A percentile compares a stretch with the other conserved stretches of the same genome.
Conservation (phyloP, 2,113 vertebrate genomes). For the Pantherophis guttatus region DNA sequence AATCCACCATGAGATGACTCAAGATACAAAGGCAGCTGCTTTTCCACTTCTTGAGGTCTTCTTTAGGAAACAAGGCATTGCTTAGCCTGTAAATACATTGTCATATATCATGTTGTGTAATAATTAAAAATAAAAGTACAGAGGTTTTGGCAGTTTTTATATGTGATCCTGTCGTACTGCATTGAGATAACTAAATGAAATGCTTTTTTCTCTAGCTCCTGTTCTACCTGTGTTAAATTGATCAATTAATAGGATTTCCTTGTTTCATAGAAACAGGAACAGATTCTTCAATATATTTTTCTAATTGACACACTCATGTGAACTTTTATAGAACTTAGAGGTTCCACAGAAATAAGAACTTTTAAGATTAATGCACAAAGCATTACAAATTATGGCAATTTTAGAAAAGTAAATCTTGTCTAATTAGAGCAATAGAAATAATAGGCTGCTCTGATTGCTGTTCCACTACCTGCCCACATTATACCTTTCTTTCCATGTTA, state of each 20-base stretch:
- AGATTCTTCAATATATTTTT: background rate
- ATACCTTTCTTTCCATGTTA: too few species aligned
- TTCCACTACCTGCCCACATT: background rate
- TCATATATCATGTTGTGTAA: background rate
- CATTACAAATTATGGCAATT: background rate
- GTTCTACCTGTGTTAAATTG: background rate
- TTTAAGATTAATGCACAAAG: background rate
- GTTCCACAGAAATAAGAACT: background rate
- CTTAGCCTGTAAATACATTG: background rate
- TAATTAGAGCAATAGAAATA: background rate
- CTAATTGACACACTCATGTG: background rate
- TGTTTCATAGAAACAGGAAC: background rate
- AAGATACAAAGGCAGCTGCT: background rate
- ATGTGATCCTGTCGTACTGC: background rate
- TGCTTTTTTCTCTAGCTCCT: background rate
- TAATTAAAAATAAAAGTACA: background rate
- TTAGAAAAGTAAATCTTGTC: background rate
- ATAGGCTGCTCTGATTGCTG: background rate
- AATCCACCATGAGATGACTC: background rate
- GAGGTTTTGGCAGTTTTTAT: background rate
- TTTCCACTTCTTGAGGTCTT: background rate
- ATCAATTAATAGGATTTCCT: background rate
- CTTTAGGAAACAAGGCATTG: background rate
- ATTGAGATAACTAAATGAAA: background rate
- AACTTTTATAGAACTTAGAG: background rate